Conservation (phyloP, 2,113 vertebrate genomes). For the Calidris pugnax region DNA sequence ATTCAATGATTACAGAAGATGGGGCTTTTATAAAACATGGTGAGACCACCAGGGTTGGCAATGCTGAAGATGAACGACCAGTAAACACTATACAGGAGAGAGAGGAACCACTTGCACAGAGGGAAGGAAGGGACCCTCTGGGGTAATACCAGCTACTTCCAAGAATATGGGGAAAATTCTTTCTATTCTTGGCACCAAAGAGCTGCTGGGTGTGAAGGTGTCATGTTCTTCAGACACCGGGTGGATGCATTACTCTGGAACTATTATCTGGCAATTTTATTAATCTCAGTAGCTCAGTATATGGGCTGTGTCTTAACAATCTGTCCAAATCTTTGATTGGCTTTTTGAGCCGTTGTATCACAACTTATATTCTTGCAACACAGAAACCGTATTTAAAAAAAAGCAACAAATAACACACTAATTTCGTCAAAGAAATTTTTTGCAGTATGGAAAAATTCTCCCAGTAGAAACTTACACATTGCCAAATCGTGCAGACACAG, state of each 20-base stretch:
- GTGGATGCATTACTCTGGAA: background rate
- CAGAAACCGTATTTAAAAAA: background rate
- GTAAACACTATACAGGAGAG: background rate
- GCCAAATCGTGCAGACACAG: background rate
- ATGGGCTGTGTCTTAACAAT: background rate
- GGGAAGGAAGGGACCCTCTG: background rate
- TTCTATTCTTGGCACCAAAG: background rate
- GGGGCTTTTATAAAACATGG: background rate
- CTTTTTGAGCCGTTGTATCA: background rate
- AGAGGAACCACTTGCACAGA: background rate
- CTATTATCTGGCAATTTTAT: background rate
- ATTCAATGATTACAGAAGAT: background rate
- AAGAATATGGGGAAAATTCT: background rate
- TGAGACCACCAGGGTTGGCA: background rate
- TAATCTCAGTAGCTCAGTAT: background rate
- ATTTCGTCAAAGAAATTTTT: background rate
- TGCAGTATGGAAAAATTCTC: background rate
- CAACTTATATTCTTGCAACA: background rate
- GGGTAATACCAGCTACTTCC: background rate
- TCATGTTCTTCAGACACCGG: background rate
- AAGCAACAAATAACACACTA: background rate
- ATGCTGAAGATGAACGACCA: background rate
- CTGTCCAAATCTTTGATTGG: background rate
- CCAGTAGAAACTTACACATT: background rate
- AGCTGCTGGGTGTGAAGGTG: background rate